Conservation (phyloP, 2,797 vertebrate genomes). For the Sebastes matsubarae region DNA sequence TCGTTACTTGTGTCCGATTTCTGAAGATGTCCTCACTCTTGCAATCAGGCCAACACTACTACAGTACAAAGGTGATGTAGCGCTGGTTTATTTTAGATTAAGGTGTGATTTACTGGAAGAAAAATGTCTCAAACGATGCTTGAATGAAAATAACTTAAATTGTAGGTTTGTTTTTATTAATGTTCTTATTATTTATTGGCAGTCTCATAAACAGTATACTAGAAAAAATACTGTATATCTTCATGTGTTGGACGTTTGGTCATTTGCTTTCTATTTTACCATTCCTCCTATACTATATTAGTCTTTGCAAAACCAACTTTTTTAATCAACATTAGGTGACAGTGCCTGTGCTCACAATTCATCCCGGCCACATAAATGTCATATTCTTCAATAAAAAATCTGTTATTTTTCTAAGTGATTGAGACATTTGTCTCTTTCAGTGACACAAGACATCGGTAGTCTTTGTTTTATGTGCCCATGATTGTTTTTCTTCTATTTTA, state of each 20-base stretch:
- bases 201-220: neutral
- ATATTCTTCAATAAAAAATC: neutral
- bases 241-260: neutral
- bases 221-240: neutral
- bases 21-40: constrained; percentile 33
- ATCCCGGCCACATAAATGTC: neutral
- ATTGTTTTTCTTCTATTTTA: neutral
- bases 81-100: neutral
- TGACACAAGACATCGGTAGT: neutral
- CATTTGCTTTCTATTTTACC: neutral
- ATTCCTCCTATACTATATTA: neutral
- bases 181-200: neutral
- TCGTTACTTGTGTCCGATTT: constrained; percentile 48
- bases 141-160: neutral
- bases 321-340: neutral
- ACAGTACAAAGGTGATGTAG: neutral
- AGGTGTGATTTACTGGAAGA: constrained; percentile 1
- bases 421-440: neutral
- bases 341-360: neutral
- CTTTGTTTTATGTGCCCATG: neutral
- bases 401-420: neutral
- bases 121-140: neutral
- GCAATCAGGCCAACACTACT: constrained; percentile 2
- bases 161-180: neutral
- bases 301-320: neutral